phyloP scores from a whole-genome alignment of 1,140 invertebrate species.

The Coelopa frigida region DNA sequence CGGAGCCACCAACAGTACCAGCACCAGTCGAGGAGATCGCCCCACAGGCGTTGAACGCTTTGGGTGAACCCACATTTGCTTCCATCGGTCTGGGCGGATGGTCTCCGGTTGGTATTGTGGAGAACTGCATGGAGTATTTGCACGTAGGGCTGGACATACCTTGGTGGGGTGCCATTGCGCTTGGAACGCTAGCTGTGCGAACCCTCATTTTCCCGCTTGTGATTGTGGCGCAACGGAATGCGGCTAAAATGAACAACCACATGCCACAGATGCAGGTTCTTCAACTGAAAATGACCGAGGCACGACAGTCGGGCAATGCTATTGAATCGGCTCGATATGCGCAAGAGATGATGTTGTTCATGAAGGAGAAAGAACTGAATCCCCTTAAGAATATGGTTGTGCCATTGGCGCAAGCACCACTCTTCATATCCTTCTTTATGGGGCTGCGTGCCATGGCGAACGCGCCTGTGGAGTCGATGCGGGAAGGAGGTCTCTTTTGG shows the following conservation, averaged over 20 bases:
- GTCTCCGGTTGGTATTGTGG: conserved; percentile 69
- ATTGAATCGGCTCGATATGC: conserved; percentile 64
- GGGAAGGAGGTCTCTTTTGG: conserved; percentile 85
- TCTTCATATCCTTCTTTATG: conserved; percentile 89
- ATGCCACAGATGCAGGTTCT: conserved; percentile 72
- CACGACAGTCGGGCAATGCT: conserved; percentile 70
- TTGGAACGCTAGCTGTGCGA: conserved; percentile 70
- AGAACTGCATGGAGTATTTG: conserved; percentile 71
- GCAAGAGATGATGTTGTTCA: conserved; percentile 68
- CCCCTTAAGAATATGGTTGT: conserved; percentile 75
- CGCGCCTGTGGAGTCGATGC: conserved; percentile 80
- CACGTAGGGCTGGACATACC: conserved; percentile 71
- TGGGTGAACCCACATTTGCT: conserved; percentile 68
- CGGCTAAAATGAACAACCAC: conserved; percentile 69
- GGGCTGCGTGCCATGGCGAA: conserved; percentile 77
- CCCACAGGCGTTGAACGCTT: conserved; percentile 46
- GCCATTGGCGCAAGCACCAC: conserved; percentile 74
- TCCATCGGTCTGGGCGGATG: conserved; percentile 74
- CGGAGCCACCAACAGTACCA: conserved; percentile 47
- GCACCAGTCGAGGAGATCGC: conserved; percentile 38
- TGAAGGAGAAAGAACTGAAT: conserved; percentile 74
- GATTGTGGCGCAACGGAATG: conserved; percentile 68
- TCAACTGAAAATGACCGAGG: conserved; percentile 76
- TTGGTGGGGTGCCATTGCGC: conserved; percentile 82
- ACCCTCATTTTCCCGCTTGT: conserved; percentile 74